Conservation (phyloP, 1,140 invertebrate species). For the Cyphomyrmex costatus region DNA sequence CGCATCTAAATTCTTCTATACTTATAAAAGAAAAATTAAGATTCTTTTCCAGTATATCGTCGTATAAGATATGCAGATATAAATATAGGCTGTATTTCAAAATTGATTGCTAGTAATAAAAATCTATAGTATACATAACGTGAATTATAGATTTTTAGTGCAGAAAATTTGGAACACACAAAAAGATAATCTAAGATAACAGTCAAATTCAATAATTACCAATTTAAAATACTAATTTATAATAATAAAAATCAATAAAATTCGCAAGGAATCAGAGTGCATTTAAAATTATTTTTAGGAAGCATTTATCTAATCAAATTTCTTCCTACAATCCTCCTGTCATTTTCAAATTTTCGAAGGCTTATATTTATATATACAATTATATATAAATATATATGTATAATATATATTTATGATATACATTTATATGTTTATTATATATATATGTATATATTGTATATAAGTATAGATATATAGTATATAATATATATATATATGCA, state of each 20-base stretch:
- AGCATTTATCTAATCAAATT: constrained; percentile 48
- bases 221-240: background rate
- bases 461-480: background rate
- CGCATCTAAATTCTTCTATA: background rate
- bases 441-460: constrained; percentile 1
- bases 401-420: background rate
- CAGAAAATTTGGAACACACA: no score
- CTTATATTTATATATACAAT: constrained; percentile 8
- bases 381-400: background rate
- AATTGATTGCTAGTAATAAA: no score
- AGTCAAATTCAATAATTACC: background rate
- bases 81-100: background rate
- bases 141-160: no score
- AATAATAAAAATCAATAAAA: background rate
- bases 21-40: constrained; percentile 7
- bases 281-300: constrained; percentile 24
- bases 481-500: background rate
- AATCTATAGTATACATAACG: no score
- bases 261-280: background rate
- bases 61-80: constrained; percentile 26
- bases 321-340: constrained; percentile 16
- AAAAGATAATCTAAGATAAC: background rate
- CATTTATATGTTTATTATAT: background rate
- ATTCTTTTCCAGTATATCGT: background rate
- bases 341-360: constrained; percentile 7